Evolutionary conservation across 2,797 vertebrate species (phyloP).

Genomic region (Microchirus variegatus): DNA sequence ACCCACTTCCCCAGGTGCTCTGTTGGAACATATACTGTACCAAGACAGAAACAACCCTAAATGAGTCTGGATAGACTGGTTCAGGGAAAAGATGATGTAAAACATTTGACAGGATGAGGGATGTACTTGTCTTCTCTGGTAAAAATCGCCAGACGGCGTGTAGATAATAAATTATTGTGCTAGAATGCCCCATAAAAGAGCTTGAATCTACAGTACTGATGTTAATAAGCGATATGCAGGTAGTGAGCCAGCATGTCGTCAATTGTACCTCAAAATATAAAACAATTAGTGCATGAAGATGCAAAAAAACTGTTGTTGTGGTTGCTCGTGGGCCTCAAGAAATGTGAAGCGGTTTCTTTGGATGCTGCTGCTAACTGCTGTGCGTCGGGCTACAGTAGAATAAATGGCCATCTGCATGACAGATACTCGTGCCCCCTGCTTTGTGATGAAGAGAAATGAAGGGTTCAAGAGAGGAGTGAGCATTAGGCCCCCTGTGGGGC

Average conservation of each 20-base stretch:
- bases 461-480: slow-evolving; percentile 60
- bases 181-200: slow-evolving; percentile 1
- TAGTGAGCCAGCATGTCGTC: background rate
- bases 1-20: slow-evolving; percentile 76
- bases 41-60: slow-evolving; percentile 72
- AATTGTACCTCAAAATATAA: background rate
- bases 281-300: background rate
- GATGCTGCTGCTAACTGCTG: slow-evolving; percentile 18
- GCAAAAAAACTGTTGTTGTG: background rate
- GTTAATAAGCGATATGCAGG: background rate
- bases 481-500: slow-evolving; percentile 60
- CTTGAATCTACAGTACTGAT: background rate
- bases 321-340: background rate
- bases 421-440: slow-evolving; percentile 52
- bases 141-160: slow-evolving; percentile 36
- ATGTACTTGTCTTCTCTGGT: slow-evolving; percentile 60
- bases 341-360: slow-evolving; percentile 4
- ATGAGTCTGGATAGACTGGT: slow-evolving; percentile 69
- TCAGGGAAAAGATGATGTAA: slow-evolving; percentile 64
- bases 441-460: slow-evolving; percentile 70
- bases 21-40: slow-evolving; percentile 77
- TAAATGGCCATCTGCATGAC: slow-evolving; percentile 61
- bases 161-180: slow-evolving; percentile 34
- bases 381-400: slow-evolving; percentile 24
- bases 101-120: slow-evolving; percentile 68